phyloP scores from a whole-genome alignment of 1,140 invertebrate genomes.

The Patella vulgata region DNA sequence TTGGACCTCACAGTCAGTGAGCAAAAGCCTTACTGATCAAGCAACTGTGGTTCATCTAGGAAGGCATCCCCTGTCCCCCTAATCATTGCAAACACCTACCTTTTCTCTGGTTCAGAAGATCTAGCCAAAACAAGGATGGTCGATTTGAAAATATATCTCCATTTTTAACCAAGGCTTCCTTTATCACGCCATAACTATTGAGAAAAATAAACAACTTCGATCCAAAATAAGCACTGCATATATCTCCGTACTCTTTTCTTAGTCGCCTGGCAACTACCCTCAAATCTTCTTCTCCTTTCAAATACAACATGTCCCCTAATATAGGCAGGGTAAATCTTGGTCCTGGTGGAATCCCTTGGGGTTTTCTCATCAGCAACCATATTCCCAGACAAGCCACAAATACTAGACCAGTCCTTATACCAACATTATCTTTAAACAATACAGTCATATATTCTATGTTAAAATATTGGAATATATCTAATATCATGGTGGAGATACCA shows the following conservation, averaged over 20 bases:
- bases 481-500: too few relatives aligned
- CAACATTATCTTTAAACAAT: too few relatives aligned
- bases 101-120: constrained; percentile 5
- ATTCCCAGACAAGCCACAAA: background rate
- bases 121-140: constrained; percentile 12
- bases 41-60: too few relatives aligned
- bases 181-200: constrained; percentile 28
- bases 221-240: constrained; percentile 26
- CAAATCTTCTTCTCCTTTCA: constrained; percentile 24
- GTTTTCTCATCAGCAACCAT: constrained; percentile 4
- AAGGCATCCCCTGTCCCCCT: too few relatives aligned
- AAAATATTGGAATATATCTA: too few relatives aligned
- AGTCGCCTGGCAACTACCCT: constrained; percentile 4
- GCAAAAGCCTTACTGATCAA: too few relatives aligned
- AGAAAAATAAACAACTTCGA: constrained; percentile 23
- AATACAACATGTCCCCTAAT: constrained; percentile 27
- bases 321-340: constrained; percentile 22
- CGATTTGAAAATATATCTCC: constrained; percentile 26
- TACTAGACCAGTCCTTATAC: too few relatives aligned
- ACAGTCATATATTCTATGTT: too few relatives aligned
- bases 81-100: too few relatives aligned
- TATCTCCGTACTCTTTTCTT: background rate
- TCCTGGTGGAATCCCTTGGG: constrained; percentile 10
- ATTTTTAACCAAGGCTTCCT: constrained; percentile 31
- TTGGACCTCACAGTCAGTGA: too few relatives aligned